Conservation (phyloP, 1,140 invertebrate species). For the Capitella teleta region DNA sequence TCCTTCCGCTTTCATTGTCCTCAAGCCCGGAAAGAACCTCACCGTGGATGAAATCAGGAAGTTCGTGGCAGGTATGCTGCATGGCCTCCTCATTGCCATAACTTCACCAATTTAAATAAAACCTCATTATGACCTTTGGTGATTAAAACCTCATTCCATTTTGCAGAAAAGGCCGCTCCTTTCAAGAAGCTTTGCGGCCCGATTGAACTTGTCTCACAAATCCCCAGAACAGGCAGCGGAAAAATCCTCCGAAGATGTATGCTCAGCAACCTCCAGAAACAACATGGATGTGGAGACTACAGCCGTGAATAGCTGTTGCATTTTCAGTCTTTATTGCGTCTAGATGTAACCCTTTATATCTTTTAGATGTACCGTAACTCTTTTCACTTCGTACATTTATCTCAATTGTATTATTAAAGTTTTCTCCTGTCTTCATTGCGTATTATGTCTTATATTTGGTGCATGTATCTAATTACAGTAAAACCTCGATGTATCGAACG, state of each 20-base stretch:
- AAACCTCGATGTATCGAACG: too few species aligned
- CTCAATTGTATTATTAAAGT: too few species aligned
- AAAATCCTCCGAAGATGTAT: constrained; percentile 22
- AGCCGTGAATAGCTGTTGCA: too few species aligned
- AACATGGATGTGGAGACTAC: too few species aligned
- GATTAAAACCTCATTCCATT: background rate
- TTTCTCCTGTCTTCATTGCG: too few species aligned
- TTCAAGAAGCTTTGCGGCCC: constrained; percentile 31
- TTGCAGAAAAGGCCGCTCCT: constrained; percentile 19
- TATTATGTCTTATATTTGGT: too few species aligned
- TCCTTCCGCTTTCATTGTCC: constrained; percentile 12
- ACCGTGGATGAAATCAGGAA: constrained; percentile 16
- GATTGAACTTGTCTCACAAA: constrained; percentile 16
- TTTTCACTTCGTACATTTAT: too few species aligned
- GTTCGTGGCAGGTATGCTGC: constrained; percentile 16
- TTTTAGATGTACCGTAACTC: too few species aligned
- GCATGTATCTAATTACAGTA: too few species aligned
- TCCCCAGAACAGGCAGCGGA: constrained; percentile 14
- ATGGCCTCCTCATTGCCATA: background rate
- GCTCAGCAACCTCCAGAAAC: too few species aligned
- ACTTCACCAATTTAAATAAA: background rate
- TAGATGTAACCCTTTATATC: too few species aligned
- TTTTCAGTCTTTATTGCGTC: too few species aligned
- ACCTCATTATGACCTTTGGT: background rate
- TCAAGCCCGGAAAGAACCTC: constrained; percentile 7